Conservation (phyloP, 1,140 invertebrate species). For the Macrobrachium nipponense region DNA sequence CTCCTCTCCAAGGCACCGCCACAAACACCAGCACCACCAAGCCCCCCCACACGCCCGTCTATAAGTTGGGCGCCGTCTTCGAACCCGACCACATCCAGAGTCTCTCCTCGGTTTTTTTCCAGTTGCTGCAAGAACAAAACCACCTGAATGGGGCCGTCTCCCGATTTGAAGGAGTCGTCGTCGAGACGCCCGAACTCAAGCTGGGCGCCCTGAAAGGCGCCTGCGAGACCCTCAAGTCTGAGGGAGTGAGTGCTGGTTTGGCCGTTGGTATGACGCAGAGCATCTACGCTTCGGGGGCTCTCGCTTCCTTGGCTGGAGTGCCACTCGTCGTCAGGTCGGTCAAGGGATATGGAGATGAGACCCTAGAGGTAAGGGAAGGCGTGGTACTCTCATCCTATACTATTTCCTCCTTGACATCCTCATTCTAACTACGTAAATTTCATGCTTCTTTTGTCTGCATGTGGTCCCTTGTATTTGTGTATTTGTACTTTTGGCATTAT, state of each 20-base stretch:
- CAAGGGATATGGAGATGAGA: slow-evolving; percentile 47
- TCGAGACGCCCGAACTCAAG: slow-evolving; percentile 49
- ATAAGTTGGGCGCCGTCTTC: slow-evolving; percentile 47
- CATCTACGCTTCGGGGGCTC: slow-evolving; percentile 47
- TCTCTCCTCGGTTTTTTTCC: slow-evolving; percentile 49
- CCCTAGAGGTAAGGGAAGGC: slow-evolving; percentile 32
- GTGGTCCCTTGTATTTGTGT: no score
- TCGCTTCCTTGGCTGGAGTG: slow-evolving; percentile 50
- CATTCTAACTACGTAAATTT: not conserved
- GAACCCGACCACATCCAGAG: slow-evolving; percentile 47
- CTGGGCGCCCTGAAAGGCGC: slow-evolving; percentile 41
- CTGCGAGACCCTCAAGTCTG: slow-evolving; percentile 45
- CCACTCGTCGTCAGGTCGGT: slow-evolving; percentile 53
- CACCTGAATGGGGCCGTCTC: slow-evolving; percentile 34
- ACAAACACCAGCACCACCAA: not conserved
- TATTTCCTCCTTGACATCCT: not conserved
- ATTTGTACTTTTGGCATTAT: no score
- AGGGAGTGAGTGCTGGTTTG: slow-evolving; percentile 32
- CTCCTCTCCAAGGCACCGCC: slow-evolving; percentile 3
- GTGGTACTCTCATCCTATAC: not conserved
- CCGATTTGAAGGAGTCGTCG: slow-evolving; percentile 48
- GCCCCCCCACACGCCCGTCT: slow-evolving; percentile 33
- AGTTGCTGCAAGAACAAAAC: slow-evolving; percentile 44
- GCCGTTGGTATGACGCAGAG: slow-evolving; percentile 49
- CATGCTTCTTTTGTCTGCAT: no score